Base-by-base conservation (phyloP, 2,113 vertebrate species). In the Tamias sibiricus region DNA sequence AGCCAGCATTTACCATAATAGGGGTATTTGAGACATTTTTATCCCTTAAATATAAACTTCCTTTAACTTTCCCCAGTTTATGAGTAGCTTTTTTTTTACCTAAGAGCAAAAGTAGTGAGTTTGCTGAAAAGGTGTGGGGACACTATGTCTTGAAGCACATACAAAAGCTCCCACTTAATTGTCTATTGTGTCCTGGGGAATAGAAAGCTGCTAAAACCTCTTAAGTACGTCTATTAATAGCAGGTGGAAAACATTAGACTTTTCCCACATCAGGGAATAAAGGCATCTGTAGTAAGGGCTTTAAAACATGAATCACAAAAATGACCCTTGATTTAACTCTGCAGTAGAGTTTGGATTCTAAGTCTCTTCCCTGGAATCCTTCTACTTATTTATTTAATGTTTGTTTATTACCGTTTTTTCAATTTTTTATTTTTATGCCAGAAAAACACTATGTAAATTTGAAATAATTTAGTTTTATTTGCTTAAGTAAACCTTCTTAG, bases 201-300 rank as follows among this genome's bases (percentile, higher is more conserved):
- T 30, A 84, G 62, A 87, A 98, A 86, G 16, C 22, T 87, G 81
- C 42, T 32, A 94, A 87, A 91, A 96, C 20, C 93, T 83, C 16
- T 68, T 74, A 87, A 95, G 85, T 83, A 75, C 64, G 92, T 97
- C 54, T 84, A 4, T 81, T 82, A 79, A 32, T 35, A 64, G 0
- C 1, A 74, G 7, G 90, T 72, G 72, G 83, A 97, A 79, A 97
- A 76, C 4, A 66, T 84, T 91, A 77, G 10, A 74, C 0, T 88
- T 47, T 40, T 92, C 6, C 13, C 77, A 91, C 32, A 87, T 84
- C 26, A 95, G 11, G 8, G 8, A 28, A 74, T 59, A 96, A 94
- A 87, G 37, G 1, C 84, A 96, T 28, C 9, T 86, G 5, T 66
- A 13, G 57, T 68, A 52, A 30, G 19, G 44, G 2, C 44, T 37